phyloP scores from a whole-genome alignment of 1,140 invertebrate species.

The Euura saliciscinereae region DNA sequence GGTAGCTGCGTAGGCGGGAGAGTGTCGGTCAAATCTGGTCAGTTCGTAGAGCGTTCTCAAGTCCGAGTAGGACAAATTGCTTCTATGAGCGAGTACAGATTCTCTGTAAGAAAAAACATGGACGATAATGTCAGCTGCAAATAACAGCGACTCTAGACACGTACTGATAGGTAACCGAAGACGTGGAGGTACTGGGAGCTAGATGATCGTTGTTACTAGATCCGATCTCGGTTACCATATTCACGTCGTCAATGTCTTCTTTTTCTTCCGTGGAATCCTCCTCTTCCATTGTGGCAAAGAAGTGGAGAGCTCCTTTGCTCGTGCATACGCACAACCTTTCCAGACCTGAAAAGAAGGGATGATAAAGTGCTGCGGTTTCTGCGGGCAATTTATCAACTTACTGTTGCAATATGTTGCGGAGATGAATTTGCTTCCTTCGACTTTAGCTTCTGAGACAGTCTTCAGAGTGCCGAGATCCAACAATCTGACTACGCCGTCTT shows the following conservation, averaged over 20 bases:
- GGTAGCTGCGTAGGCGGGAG: slow-evolving; percentile 79
- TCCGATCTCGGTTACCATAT: slow-evolving; percentile 51
- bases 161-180: slow-evolving; percentile 44
- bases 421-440: slow-evolving; percentile 73
- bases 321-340: slow-evolving; percentile 86
- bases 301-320: slow-evolving; percentile 77
- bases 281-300: slow-evolving; percentile 76
- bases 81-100: slow-evolving; percentile 63
- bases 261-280: slow-evolving; percentile 74
- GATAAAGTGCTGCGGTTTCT: background rate
- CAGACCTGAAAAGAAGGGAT: slow-evolving; percentile 63
- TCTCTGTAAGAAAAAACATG: slow-evolving; percentile 41
- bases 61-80: slow-evolving; percentile 60
- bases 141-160: slow-evolving; percentile 23
- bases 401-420: slow-evolving; percentile 80
- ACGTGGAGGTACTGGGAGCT: slow-evolving; percentile 51
- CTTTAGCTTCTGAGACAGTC: slow-evolving; percentile 66
- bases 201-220: slow-evolving; percentile 33
- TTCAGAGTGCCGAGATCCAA: slow-evolving; percentile 70
- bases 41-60: slow-evolving; percentile 67
- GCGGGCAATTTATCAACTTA: slow-evolving; percentile 41
- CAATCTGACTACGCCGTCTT: slow-evolving; percentile 72
- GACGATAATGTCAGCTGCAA: background rate
- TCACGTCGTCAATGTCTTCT: slow-evolving; percentile 68
- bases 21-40: slow-evolving; percentile 68